Conservation (phyloP, 1,140 invertebrate species). For the Drosophila sp. region DNA sequence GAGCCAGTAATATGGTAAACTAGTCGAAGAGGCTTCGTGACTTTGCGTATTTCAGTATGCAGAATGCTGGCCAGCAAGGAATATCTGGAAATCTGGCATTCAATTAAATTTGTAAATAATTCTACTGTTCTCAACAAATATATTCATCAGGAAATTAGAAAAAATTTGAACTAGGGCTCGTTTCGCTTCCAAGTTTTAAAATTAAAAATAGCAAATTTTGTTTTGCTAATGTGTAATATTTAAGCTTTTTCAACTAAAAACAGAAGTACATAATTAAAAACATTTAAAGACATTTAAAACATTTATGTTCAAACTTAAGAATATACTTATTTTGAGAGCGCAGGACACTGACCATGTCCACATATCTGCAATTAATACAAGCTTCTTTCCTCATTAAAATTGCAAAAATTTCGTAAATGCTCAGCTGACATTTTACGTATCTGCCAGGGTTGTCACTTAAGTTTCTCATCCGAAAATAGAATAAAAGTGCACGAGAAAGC, state of each 20-base stretch:
- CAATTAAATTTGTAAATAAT: slow-evolving; percentile 18
- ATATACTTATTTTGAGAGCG: too few relatives aligned
- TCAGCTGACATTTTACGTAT: background rate
- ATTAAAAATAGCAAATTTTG: too few relatives aligned
- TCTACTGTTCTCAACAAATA: background rate
- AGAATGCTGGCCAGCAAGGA: slow-evolving; percentile 38
- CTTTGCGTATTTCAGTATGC: slow-evolving; percentile 4
- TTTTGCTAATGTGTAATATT: too few relatives aligned
- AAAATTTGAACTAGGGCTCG: too few relatives aligned
- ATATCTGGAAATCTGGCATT: slow-evolving; percentile 26
- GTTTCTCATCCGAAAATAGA: too few relatives aligned
- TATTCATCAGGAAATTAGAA: too few relatives aligned
- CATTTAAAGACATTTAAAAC: too few relatives aligned
- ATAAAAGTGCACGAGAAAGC: too few relatives aligned
- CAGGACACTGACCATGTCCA: background rate
- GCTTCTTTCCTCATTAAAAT: background rate
- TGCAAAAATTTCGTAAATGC: background rate
- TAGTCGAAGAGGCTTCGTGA: slow-evolving; percentile 35
- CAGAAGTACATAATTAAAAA: too few relatives aligned
- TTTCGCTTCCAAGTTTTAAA: too few relatives aligned
- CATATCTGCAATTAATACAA: background rate
- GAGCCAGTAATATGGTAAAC: slow-evolving; percentile 47
- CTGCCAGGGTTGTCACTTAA: background rate
- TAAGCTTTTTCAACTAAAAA: too few relatives aligned
- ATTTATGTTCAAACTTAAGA: too few relatives aligned